These are phyloP conservation scores for Trichopoda pennipes DNA, from an alignment of 2,888 invertebrate genomes.

Conservation along the genomic window DNA sequence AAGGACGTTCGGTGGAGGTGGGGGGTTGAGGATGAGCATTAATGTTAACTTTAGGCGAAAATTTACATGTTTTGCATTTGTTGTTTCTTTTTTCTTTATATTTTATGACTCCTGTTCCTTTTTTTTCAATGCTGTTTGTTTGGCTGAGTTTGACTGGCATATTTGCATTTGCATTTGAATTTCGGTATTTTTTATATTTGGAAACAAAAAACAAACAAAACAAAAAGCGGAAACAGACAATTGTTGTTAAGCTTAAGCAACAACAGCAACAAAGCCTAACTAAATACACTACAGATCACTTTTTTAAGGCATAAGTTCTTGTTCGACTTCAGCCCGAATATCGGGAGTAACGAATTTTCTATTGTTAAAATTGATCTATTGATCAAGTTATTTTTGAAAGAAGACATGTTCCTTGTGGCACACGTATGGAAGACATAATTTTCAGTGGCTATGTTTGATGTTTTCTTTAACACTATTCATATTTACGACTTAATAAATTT, in stretches of 20 bases:
- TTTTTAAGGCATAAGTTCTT: no score
- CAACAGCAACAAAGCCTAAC: constrained; percentile 42
- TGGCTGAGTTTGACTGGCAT: constrained; percentile 55
- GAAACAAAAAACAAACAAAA: not conserved
- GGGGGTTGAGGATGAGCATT: constrained; percentile 46
- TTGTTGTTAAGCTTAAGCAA: constrained; percentile 64
- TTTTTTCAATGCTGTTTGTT: constrained; percentile 41
- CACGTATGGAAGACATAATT: no score
- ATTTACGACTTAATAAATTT: no score
- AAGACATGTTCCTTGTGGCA: no score
- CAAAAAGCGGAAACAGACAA: constrained; percentile 64
- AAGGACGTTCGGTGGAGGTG: not conserved
- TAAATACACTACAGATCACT: not conserved
- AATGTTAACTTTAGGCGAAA: constrained; percentile 62
- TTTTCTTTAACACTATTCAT: no score
- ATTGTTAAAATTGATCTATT: no score
- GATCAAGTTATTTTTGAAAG: no score
- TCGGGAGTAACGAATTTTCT: no score
- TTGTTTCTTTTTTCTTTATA: constrained; percentile 7
- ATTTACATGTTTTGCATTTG: constrained; percentile 56
- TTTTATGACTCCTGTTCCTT: constrained; percentile 21
- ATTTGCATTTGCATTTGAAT: constrained; percentile 62
- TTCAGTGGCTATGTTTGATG: no score
- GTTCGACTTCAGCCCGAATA: no score
- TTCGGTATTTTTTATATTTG: constrained; percentile 14